Conservation (phyloP, 2,113 vertebrate species). For the Phrynosoma blainvillii region DNA sequence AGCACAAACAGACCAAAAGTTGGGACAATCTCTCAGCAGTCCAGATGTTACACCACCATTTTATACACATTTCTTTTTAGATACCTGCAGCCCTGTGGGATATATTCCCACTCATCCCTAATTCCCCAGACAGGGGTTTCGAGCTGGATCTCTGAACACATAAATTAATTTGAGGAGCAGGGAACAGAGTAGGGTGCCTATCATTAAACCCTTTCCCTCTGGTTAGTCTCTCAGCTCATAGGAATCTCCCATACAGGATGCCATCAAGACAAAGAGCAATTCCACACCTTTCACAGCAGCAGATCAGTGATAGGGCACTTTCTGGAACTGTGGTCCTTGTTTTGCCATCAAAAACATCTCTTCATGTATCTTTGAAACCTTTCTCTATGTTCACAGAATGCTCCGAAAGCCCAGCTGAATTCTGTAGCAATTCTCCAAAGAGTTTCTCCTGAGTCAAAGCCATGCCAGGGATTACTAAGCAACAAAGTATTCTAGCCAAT, state of each 20-base stretch:
- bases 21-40: neutral
- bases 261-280: neutral
- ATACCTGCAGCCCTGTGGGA: too few species aligned
- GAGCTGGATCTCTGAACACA: neutral
- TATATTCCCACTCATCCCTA: neutral
- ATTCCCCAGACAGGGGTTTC: neutral
- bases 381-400: neutral
- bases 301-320: neutral
- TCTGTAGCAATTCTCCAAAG: neutral
- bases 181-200: neutral
- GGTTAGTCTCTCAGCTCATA: neutral
- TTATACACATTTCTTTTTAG: neutral
- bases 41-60: neutral
- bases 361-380: neutral
- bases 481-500: conserved; percentile 16
- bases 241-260: neutral
- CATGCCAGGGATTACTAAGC: neutral
- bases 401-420: neutral
- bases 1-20: neutral
- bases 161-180: neutral
- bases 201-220: neutral
- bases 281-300: neutral
- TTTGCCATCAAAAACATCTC: neutral
- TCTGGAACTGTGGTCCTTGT: neutral
- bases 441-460: neutral